Conservation (phyloP, 2,888 invertebrate genomes). For the Meteorus colon region DNA sequence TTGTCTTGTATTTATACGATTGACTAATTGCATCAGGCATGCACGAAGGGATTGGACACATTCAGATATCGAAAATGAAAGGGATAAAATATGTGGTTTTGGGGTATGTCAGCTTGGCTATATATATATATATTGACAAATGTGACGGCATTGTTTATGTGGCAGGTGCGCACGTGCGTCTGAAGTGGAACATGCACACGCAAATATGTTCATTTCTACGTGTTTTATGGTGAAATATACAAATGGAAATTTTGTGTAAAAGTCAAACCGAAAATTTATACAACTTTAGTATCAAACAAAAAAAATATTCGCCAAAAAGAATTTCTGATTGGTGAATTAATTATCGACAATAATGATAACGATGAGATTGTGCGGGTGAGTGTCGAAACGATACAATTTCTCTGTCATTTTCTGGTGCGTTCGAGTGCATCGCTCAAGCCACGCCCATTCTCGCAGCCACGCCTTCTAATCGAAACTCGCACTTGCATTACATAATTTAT, state of each 20-base stretch:
- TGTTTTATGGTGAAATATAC: too few species aligned
- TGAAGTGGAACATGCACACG: slow-evolving; percentile 1
- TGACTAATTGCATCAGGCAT: slow-evolving; percentile 2
- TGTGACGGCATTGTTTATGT: slow-evolving; percentile 23
- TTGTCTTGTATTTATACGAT: not conserved
- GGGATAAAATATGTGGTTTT: not conserved
- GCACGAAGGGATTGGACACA: not conserved
- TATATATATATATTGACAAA: not conserved
- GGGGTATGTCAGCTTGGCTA: too few species aligned
- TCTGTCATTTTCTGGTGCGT: slow-evolving; percentile 19
- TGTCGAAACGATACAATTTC: not conserved
- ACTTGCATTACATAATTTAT: not conserved
- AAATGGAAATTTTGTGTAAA: too few species aligned
- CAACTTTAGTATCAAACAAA: too few species aligned
- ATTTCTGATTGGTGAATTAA: too few species aligned
- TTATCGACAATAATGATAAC: slow-evolving; percentile 3
- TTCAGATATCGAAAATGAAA: not conserved
- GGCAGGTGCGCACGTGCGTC: slow-evolving; percentile 39
- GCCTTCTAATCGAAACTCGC: slow-evolving; percentile 65
- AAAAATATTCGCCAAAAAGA: too few species aligned
- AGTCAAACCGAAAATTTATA: too few species aligned
- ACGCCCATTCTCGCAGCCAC: slow-evolving; percentile 64
- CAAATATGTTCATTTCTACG: not conserved
- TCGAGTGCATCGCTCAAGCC: slow-evolving; percentile 56
- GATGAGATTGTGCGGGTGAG: slow-evolving; percentile 1